These are phyloP conservation scores for Himalopsyche anomala DNA, from an alignment of 2,888 invertebrate genomes.

Conservation along the genomic window DNA sequence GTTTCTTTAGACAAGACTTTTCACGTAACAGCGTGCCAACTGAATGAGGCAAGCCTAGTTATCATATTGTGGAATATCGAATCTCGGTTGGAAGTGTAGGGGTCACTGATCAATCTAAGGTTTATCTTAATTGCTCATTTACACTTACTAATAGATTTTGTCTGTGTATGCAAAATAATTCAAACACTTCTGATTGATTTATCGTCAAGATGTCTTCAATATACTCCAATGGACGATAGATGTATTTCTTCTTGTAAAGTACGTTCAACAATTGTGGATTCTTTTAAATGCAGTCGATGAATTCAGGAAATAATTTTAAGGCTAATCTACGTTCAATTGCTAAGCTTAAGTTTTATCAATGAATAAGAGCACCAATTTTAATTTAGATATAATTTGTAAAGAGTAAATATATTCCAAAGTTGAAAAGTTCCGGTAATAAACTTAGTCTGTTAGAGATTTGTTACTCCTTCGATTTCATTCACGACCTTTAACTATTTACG, in stretches of 20 bases:
- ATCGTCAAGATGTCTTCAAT: background rate
- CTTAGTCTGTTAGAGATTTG: background rate
- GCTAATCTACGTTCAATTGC: no score
- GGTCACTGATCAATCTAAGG: conserved; percentile 20
- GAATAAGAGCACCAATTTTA: no score
- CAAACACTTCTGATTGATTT: background rate
- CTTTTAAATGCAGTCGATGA: no score
- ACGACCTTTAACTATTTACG: no score
- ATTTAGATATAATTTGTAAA: no score
- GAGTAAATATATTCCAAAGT: no score
- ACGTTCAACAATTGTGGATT: no score
- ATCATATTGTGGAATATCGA: conserved; percentile 12
- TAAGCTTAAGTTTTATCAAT: no score
- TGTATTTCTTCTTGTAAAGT: no score
- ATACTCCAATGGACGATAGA: no score
- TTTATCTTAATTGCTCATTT: conserved; percentile 35
- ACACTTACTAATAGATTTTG: conserved; percentile 13
- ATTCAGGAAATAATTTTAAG: no score
- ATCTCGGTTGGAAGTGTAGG: conserved; percentile 23
- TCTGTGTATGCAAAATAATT: conserved; percentile 37
- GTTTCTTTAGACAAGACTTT: conserved; percentile 9
- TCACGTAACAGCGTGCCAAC: conserved; percentile 8
- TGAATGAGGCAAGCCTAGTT: background rate
- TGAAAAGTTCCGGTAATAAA: background rate
- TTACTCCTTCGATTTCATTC: background rate